A percentile compares a stretch with the other conserved stretches of the same genome.
Evolutionary conservation across 1,140 invertebrate genomes (phyloP).

Genomic region (Listronotus bonariensis): DNA sequence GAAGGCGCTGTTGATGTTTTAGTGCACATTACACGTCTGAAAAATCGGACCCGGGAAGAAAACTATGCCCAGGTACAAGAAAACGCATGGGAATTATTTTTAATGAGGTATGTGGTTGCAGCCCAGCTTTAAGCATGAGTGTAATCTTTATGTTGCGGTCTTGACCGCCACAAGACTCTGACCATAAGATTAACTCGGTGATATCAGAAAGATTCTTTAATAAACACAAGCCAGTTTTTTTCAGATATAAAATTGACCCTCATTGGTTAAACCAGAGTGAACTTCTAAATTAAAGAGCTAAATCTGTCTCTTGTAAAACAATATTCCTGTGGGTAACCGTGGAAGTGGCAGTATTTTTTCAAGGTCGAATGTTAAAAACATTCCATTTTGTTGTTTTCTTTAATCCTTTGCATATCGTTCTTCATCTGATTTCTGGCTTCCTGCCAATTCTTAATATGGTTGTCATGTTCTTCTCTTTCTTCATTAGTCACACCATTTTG

Average conservation of each 20-base stretch:
- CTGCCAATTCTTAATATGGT: too few species aligned
- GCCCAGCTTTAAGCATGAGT: background rate
- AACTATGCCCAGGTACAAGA: background rate
- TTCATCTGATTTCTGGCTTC: background rate
- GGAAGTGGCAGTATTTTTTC: background rate
- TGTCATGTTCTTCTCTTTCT: too few species aligned
- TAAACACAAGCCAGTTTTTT: background rate
- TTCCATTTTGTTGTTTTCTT: background rate
- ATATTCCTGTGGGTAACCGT: background rate
- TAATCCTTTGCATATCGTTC: background rate
- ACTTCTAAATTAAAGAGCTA: background rate
- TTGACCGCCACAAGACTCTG: background rate
- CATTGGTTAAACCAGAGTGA: background rate
- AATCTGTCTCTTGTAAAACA: background rate
- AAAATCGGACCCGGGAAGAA: background rate
- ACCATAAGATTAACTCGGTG: background rate
- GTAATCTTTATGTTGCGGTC: background rate
- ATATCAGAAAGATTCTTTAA: background rate
- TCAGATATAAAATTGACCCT: background rate
- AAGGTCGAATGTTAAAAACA: background rate
- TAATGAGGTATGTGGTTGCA: background rate
- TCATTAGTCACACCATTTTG: too few species aligned
- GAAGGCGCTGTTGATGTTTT: too few species aligned
- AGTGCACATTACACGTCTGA: too few species aligned
- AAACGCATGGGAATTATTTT: background rate